These are phyloP conservation scores for Cosmopolites sordidus DNA, from an alignment of 2,888 invertebrate species.

Conservation along the genomic window DNA sequence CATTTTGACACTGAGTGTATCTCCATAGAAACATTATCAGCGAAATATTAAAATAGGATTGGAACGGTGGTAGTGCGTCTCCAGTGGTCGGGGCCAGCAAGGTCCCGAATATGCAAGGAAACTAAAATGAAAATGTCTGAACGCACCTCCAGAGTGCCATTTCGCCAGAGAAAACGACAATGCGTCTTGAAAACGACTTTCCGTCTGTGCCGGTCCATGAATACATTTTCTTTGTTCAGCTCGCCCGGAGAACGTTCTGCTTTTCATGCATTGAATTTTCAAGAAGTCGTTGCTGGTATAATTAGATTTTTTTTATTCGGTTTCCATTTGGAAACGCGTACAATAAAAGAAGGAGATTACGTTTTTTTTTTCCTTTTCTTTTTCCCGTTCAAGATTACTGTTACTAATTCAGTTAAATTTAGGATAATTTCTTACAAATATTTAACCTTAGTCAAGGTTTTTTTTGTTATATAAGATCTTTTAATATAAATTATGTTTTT, in stretches of 20 bases:
- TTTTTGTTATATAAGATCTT: too few species aligned
- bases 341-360: too few species aligned
- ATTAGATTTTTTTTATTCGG: background rate
- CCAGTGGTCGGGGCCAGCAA: slow-evolving; percentile 7
- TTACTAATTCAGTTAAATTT: too few species aligned
- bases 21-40: too few species aligned
- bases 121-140: slow-evolving; percentile 49
- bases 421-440: too few species aligned
- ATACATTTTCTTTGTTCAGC: slow-evolving; percentile 46
- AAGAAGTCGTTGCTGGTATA: background rate
- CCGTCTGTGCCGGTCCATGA: slow-evolving; percentile 41
- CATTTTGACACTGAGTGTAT: too few species aligned
- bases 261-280: slow-evolving; percentile 49
- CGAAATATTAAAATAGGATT: too few species aligned
- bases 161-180: slow-evolving; percentile 46
- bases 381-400: too few species aligned
- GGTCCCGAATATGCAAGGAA: slow-evolving; percentile 35
- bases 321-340: background rate
- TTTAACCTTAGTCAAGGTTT: too few species aligned
- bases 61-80: too few species aligned
- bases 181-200: slow-evolving; percentile 49
- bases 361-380: too few species aligned
- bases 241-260: slow-evolving; percentile 18
- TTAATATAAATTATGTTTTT: too few species aligned
- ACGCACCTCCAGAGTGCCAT: slow-evolving; percentile 45